phyloP scores from a whole-genome alignment of 2,797 vertebrate species.

The Gambusia yucatana region DNA sequence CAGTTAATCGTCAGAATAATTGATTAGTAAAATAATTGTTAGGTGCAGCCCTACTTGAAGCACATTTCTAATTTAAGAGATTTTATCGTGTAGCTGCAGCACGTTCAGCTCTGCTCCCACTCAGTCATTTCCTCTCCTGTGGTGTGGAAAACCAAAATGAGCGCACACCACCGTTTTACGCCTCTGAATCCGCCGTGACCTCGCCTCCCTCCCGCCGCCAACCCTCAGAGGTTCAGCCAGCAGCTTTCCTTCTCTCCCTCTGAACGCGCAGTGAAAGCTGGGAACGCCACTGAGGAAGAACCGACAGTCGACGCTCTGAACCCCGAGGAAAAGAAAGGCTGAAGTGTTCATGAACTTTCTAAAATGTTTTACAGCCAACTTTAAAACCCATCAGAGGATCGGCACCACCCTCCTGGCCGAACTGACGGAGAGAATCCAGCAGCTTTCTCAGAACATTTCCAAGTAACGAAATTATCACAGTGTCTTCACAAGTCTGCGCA shows the following conservation, averaged over 20 bases:
- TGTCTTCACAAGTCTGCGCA: too few species aligned
- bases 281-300: background rate
- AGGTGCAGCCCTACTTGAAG: too few species aligned
- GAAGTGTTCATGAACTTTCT: background rate
- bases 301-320: background rate
- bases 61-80: background rate
- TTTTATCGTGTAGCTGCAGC: conserved; percentile 2
- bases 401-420: background rate
- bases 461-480: too few species aligned
- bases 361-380: background rate
- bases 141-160: conserved; percentile 44
- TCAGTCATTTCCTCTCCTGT: conserved; percentile 53
- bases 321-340: background rate
- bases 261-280: background rate
- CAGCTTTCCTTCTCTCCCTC: background rate
- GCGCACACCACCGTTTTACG: conserved; percentile 23
- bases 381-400: background rate
- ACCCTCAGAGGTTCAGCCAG: background rate
- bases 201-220: conserved; percentile 1
- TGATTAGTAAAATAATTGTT: too few species aligned
- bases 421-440: too few species aligned
- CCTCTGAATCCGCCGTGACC: conserved; percentile 15
- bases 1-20: too few species aligned
- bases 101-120: conserved; percentile 19
- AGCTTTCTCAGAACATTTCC: too few species aligned